phyloP scores from a whole-genome alignment of 2,888 invertebrate species.

The Ochropacha duplaris region DNA sequence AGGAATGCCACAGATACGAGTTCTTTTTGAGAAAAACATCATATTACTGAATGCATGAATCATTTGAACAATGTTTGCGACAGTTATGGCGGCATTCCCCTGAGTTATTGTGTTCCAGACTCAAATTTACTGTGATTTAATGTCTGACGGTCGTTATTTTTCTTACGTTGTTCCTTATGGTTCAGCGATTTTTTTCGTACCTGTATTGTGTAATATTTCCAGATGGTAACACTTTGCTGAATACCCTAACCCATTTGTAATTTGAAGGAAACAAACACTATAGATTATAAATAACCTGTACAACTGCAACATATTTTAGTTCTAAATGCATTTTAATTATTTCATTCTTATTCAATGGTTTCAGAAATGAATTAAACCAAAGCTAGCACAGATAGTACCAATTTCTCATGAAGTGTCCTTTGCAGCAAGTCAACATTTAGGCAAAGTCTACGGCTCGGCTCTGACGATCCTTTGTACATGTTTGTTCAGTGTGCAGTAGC shows the following conservation, averaged over 20 bases:
- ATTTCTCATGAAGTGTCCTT: neutral
- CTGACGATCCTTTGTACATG: neutral
- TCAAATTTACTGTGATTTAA: slow-evolving; percentile 76
- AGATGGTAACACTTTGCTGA: neutral
- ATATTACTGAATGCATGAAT: slow-evolving; percentile 72
- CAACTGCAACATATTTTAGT: neutral
- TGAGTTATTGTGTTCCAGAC: slow-evolving; percentile 75
- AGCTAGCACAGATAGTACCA: too few relatives aligned
- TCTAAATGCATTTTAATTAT: neutral
- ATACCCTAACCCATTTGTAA: neutral
- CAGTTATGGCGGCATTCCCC: slow-evolving; percentile 72
- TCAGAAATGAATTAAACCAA: too few relatives aligned
- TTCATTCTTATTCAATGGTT: neutral
- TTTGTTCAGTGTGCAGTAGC: neutral
- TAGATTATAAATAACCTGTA: neutral
- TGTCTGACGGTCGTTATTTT: slow-evolving; percentile 60
- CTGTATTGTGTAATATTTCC: slow-evolving; percentile 23
- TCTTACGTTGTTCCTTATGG: slow-evolving; percentile 48
- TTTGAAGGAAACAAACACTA: neutral
- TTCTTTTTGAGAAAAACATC: slow-evolving; percentile 45
- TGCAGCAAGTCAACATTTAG: neutral
- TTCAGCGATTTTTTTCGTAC: slow-evolving; percentile 23
- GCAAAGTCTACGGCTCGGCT: neutral
- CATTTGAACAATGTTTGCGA: slow-evolving; percentile 75
- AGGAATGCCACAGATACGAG: slow-evolving; percentile 10